phyloP scores from a whole-genome alignment of 2,797 vertebrate species.

The Gymnothorax reevesii region DNA sequence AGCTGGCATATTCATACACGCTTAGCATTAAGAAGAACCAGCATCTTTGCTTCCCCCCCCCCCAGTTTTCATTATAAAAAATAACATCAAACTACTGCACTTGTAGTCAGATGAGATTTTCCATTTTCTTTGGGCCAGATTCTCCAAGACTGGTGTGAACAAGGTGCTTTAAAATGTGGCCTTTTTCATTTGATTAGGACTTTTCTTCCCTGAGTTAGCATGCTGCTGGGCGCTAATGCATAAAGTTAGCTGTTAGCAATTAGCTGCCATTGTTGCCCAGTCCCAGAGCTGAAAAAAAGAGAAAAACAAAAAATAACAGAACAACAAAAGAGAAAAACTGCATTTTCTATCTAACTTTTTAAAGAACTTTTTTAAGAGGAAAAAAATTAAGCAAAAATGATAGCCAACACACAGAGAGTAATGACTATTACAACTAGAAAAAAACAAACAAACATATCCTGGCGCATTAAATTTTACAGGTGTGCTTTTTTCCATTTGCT shows the following conservation, averaged over 20 bases:
- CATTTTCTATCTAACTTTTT: neutral
- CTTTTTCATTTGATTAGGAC: neutral
- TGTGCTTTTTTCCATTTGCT: neutral
- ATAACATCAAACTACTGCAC: neutral
- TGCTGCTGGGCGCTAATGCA: conserved; percentile 5
- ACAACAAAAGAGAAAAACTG: conserved; percentile 8
- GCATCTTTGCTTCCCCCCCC: neutral
- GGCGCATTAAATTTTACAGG: neutral
- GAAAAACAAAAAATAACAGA: neutral
- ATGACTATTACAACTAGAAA: neutral
- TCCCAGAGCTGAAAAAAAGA: neutral
- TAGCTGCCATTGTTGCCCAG: neutral
- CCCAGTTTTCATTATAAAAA: neutral
- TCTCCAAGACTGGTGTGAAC: neutral
- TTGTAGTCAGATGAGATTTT: neutral
- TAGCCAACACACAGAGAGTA: neutral
- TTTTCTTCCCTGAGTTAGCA: neutral
- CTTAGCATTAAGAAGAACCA: neutral
- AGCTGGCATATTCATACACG: neutral
- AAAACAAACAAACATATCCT: neutral
- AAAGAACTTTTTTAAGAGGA: neutral
- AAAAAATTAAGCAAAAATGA: neutral
- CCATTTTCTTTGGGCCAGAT: neutral
- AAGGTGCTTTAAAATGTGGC: neutral
- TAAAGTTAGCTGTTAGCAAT: neutral